Conservation (phyloP, 92 coral and sea anemone species). For the Bergia sp. region DNA sequence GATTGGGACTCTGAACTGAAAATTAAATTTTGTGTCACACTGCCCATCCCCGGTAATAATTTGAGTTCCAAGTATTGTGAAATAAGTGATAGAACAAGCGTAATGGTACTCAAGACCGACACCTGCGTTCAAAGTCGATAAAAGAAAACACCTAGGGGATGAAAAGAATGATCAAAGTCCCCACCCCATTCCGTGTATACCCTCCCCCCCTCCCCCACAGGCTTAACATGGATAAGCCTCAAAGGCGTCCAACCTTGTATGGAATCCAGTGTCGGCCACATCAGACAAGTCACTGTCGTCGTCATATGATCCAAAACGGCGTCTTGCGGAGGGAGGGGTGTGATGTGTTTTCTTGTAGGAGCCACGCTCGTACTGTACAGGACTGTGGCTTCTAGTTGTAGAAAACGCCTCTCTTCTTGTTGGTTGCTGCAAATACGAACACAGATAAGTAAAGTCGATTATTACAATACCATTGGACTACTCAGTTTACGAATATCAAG, state of each 20-base stretch:
- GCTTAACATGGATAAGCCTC: background rate
- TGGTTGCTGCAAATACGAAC: background rate
- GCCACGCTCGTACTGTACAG: background rate
- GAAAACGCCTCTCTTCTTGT: background rate
- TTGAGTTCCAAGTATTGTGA: too few species aligned
- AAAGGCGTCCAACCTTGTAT: background rate
- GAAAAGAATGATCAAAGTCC: too few species aligned
- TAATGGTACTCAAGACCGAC: too few species aligned
- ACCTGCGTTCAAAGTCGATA: too few species aligned
- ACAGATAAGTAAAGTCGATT: background rate
- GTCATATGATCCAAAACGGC: constrained; percentile 58
- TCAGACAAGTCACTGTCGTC: constrained; percentile 68
- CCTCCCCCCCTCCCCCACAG: too few species aligned
- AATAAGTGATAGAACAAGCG: too few species aligned
- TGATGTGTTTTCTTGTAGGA: background rate
- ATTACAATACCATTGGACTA: background rate
- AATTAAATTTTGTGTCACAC: too few species aligned
- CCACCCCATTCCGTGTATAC: too few species aligned
- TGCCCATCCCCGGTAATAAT: too few species aligned
- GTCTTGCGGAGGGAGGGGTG: constrained; percentile 27
- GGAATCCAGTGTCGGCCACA: background rate
- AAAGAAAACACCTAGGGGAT: too few species aligned
- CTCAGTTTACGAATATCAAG: too few species aligned
- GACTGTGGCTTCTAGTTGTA: background rate
- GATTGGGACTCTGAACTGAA: too few species aligned